Base-by-base conservation (phyloP, 2,113 vertebrate genomes). In the Prionailurus viverrinus region DNA sequence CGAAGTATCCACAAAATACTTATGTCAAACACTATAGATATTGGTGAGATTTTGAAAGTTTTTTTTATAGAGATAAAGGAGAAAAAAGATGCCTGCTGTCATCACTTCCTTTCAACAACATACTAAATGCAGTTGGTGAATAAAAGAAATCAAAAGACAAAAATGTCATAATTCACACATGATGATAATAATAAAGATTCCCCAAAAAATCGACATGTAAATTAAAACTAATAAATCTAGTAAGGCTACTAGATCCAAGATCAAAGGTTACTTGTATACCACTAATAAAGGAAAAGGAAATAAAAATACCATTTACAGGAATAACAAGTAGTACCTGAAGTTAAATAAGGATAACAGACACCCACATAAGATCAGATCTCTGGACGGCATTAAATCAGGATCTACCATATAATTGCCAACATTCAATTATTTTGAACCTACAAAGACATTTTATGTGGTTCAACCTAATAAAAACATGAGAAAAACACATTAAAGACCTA, bases 201-300 rank as follows among this genome's bases (percentile, higher is more conserved):
- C 63, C 29, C 23, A 33, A 79, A 90, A 39, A 76, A 91, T 51
- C 31, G 84, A 85, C n/a, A n/a, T 74, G 36, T 55, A 53, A 65
- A 78, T 91, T 69, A 55, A 90, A 96, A 92, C 66, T 53, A 97
- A 18, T 58, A 97, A 93, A 48, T 86, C 14, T 19, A 68, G 25
- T 41, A 93, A 89, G 69, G 18, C 33, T 69, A 81, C 41, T 39
- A 8, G 63, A 89, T 69, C 48, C 36, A 71, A 85, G 48, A 73
- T 76, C 73, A 85, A 95, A 92, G 51, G n/a, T 71, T 82, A 53
- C 31, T 85, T 80, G 9, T 58, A 85, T 19, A 45, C 4, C 11
- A 80, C 14, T 58, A 71, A n/a, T 31, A 80, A 76, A 89, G 76
- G 63, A 76, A 95, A 91, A 85, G 39, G 48, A 95, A 69, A 48